Percentiles rank a stretch among this genome's conserved stretches.
Conservation (phyloP, 1,140 invertebrate species). For the Drosophila kurseongensis region DNA sequence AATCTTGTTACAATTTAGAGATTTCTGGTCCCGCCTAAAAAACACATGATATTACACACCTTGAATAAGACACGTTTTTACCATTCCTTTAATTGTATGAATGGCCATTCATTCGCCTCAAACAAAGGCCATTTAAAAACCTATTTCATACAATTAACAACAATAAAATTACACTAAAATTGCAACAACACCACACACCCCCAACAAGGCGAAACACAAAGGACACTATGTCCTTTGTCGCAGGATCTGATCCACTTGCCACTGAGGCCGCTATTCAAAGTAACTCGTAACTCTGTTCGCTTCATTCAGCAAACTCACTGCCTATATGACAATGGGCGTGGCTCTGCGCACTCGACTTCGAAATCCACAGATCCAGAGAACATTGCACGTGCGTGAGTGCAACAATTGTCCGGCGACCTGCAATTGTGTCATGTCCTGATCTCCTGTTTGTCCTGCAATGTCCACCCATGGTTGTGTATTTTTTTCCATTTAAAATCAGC, state of each 20-base stretch:
- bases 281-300: conserved; percentile 61
- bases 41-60: conserved; percentile 5
- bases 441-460: conserved; percentile 27
- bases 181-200: conserved; percentile 72
- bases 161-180: conserved; percentile 79
- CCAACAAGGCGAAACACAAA: conserved; percentile 42
- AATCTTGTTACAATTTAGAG: conserved; percentile 6
- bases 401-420: conserved; percentile 67
- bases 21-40: conserved; percentile 20
- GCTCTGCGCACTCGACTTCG: conserved; percentile 51
- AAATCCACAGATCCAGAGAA: conserved; percentile 3
- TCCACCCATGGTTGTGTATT: conserved; percentile 21
- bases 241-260: conserved; percentile 49
- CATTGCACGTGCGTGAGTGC: conserved; percentile 69
- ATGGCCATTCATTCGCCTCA: conserved; percentile 19
- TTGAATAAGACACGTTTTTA: conserved; percentile 15
- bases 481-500: conserved; percentile 54
- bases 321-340: conserved; percentile 50
- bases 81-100: conserved; percentile 8
- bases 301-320: conserved; percentile 59
- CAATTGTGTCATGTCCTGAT: conserved; percentile 75
- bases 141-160: conserved; percentile 76
- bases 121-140: conserved; percentile 64
- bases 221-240: conserved; percentile 50
- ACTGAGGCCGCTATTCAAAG: conserved; percentile 66